Conservation (phyloP, 1,140 invertebrate species). For the Meteorus sp. region DNA sequence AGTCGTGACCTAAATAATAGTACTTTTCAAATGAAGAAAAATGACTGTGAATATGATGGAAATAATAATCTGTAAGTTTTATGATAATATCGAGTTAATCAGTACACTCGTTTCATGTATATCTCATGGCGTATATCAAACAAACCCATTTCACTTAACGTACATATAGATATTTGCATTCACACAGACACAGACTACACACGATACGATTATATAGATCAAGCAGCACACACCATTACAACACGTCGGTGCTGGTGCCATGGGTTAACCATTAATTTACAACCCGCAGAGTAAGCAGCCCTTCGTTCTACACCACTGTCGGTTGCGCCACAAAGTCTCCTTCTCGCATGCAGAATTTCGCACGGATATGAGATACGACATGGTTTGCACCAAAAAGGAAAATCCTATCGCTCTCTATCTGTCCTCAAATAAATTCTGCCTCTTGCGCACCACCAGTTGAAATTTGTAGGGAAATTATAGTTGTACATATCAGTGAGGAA, state of each 20-base stretch:
- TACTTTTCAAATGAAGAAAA: constrained; percentile 9
- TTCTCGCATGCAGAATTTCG: background rate
- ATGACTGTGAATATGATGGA: background rate
- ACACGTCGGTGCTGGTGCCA: constrained; percentile 37
- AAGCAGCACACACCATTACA: constrained; percentile 53
- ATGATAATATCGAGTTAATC: background rate
- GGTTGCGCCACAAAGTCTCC: background rate
- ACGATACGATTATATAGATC: constrained; percentile 51
- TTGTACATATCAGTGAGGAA: too few species aligned
- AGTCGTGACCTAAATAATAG: constrained; percentile 21
- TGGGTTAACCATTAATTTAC: constrained; percentile 57
- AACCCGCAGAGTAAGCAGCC: constrained; percentile 53
- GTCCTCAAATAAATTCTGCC: constrained; percentile 1
- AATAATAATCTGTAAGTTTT: background rate
- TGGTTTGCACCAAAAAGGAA: background rate
- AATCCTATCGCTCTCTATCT: background rate
- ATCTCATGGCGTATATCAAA: too few species aligned
- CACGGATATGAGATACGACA: constrained; percentile 6
- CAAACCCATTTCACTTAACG: too few species aligned
- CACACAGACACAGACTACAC: constrained; percentile 24
- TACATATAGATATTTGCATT: too few species aligned
- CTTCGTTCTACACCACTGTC: constrained; percentile 34
- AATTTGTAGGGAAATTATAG: too few species aligned
- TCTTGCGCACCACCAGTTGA: background rate
- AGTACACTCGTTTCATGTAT: too few species aligned